Percentiles rank a stretch among this genome's conserved stretches.
These are phyloP conservation scores for Xanthostigma xanthostigma DNA, from an alignment of 2,888 invertebrate species.

Conservation along the genomic window DNA sequence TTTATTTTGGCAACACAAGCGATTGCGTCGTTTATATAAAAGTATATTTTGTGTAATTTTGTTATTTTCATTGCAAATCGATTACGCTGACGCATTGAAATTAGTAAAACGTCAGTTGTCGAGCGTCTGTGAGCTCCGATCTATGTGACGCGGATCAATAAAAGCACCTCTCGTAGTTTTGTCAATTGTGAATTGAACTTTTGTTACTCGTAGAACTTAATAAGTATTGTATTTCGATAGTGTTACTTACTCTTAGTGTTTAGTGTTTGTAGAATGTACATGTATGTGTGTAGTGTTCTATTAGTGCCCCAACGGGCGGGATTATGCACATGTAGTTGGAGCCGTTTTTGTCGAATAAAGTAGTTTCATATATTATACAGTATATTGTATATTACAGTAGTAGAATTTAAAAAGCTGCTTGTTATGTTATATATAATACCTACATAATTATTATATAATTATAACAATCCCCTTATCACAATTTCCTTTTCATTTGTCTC, in stretches of 20 bases:
- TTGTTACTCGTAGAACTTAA: slow-evolving; percentile 12
- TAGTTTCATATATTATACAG: slow-evolving; percentile 28
- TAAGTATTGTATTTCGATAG: slow-evolving; percentile 9
- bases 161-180: no score
- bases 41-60: no score
- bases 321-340: slow-evolving; percentile 32
- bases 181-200: no score
- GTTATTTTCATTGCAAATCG: no score
- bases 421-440: slow-evolving; percentile 2
- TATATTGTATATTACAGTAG: no score
- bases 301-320: neutral
- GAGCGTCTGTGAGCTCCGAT: no score
- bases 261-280: slow-evolving; percentile 5
- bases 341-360: slow-evolving; percentile 34
- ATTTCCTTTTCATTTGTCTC: neutral
- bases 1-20: no score
- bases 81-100: no score
- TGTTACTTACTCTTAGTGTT: slow-evolving; percentile 1
- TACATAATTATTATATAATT: neutral
- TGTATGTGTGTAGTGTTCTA: slow-evolving; percentile 4
- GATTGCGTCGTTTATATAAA: no score
- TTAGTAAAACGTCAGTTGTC: no score
- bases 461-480: neutral
- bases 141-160: no score
- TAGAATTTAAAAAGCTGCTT: slow-evolving; percentile 4